Percentiles rank a stretch among this genome's conserved stretches.
Evolutionary conservation across 2,113 vertebrate species (phyloP).

Genomic region (Nansenia antarctica): DNA sequence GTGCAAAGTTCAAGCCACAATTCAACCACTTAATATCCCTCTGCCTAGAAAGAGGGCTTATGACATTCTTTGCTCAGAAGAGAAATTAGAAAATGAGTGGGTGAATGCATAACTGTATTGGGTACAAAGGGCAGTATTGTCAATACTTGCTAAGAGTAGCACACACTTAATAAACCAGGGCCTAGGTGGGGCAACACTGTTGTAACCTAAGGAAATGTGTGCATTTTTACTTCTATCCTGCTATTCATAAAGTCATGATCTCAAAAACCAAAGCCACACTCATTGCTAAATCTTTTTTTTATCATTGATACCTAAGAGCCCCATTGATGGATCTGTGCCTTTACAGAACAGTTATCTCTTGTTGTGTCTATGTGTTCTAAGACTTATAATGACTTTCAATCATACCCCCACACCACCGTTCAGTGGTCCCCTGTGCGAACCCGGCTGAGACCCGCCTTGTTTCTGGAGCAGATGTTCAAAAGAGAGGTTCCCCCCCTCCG

Average conservation of each 20-base stretch:
- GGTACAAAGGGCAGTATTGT: conserved; percentile 49
- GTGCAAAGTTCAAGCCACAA: conserved; percentile 34
- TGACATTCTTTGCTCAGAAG: conserved; percentile 18
- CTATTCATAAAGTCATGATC: not conserved
- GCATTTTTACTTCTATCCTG: not conserved
- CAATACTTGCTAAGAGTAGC: conserved; percentile 6
- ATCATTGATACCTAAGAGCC: not conserved
- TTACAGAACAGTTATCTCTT: not conserved
- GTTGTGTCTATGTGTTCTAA: not conserved
- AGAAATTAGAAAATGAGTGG: conserved; percentile 22
- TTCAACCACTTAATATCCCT: conserved; percentile 19
- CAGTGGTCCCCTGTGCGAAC: conserved; percentile 19
- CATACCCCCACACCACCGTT: conserved; percentile 44
- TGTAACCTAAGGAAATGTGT: not conserved
- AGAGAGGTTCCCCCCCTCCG: conserved; percentile 19
- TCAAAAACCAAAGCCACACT: not conserved
- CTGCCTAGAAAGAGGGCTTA: conserved; percentile 26
- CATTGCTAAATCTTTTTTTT: not conserved
- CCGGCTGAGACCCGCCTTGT: conserved; percentile 36
- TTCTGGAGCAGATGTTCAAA: conserved; percentile 67
- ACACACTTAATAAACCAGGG: conserved; percentile 25
- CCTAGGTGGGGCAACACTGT: not conserved
- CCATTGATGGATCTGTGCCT: not conserved
- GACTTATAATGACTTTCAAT: not conserved
- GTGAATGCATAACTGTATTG: conserved; percentile 36